Conservation (phyloP, 2,113 vertebrate genomes). For the Poeciliopsis retropinna region DNA sequence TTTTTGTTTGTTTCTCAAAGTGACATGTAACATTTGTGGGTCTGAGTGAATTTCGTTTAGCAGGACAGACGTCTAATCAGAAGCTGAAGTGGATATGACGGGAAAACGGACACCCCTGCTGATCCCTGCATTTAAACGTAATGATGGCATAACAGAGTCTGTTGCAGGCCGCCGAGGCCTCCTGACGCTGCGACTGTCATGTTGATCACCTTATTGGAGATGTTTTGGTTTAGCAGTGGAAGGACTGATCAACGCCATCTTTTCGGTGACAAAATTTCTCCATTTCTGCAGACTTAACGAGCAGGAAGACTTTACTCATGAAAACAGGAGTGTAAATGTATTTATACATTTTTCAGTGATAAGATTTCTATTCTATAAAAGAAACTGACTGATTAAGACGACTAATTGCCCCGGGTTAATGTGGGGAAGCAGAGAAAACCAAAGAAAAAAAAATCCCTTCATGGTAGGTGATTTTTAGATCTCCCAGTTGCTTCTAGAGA, state of each 20-base stretch:
- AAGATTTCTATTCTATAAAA: not conserved
- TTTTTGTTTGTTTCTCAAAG: no score
- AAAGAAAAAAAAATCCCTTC: constrained; percentile 28
- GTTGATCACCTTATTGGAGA: constrained; percentile 23
- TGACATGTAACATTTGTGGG: no score
- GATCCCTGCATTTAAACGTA: constrained; percentile 67
- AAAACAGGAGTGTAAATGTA: constrained; percentile 15
- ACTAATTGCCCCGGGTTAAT: not conserved
- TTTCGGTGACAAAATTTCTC: constrained; percentile 57
- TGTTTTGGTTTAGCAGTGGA: constrained; percentile 26
- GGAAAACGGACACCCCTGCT: constrained; percentile 48
- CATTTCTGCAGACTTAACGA: constrained; percentile 41
- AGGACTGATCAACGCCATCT: constrained; percentile 65
- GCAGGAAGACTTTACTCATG: constrained; percentile 50
- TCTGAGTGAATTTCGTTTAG: no score
- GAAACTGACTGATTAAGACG: not conserved
- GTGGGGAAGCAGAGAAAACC: not conserved
- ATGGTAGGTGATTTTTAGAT: constrained; percentile 16
- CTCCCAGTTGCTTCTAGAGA: constrained; percentile 7
- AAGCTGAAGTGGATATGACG: constrained; percentile 45
- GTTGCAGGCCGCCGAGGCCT: constrained; percentile 24
- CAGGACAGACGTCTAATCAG: constrained; percentile 32
- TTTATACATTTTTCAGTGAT: not conserved
- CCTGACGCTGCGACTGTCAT: constrained; percentile 19
- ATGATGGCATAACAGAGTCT: constrained; percentile 49